Percentiles rank a stretch among this genome's conserved stretches.
phyloP scores from a whole-genome alignment of 2,797 vertebrate genomes.

The Anguilla marmorata region DNA sequence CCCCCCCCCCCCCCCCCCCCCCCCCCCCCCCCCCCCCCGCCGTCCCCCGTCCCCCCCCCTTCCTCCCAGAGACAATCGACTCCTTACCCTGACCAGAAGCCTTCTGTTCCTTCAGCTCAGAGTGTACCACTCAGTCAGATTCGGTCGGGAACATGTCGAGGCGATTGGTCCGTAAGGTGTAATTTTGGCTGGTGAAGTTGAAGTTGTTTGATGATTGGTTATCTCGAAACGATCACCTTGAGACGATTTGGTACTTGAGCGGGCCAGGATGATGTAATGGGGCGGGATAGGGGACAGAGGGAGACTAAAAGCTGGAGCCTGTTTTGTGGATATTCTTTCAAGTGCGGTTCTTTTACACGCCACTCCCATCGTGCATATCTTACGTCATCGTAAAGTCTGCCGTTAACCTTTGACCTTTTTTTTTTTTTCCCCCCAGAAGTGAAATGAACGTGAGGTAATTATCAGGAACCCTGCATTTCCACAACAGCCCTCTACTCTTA shows the following conservation, averaged over 20 bases:
- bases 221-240: not conserved
- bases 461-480: not conserved
- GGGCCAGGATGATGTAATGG: not conserved
- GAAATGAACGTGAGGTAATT: not conserved
- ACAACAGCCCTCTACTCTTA: not conserved
- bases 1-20: no score
- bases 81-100: not conserved
- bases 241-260: not conserved
- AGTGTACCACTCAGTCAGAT: not conserved
- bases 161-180: not conserved
- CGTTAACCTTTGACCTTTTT: not conserved
- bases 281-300: not conserved
- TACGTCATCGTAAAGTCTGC: not conserved
- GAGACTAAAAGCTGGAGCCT: not conserved
- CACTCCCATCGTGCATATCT: not conserved
- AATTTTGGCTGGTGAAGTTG: not conserved
- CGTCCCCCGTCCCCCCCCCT: no score
- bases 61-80: not conserved
- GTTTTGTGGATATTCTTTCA: not conserved
- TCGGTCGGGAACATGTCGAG: not conserved
- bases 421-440: not conserved
- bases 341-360: not conserved
- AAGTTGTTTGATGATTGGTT: conserved; percentile 3
- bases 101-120: not conserved
- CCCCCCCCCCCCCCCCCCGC: no score